Conservation (phyloP, 2,797 vertebrate genomes). For the Babyrousa celebensis region DNA sequence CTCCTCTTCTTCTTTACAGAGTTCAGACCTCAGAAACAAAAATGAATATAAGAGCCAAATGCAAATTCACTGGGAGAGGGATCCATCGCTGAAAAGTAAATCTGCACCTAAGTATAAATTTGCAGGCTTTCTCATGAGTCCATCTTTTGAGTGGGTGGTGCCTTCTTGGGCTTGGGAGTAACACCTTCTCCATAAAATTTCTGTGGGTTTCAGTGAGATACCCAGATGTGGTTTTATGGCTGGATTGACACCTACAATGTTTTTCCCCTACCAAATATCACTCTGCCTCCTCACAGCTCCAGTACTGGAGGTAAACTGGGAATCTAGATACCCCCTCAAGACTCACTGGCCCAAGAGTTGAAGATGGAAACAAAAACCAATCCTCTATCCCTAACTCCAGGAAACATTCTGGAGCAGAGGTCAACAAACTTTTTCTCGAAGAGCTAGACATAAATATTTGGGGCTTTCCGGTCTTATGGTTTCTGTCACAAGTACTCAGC, state of each 20-base stretch:
- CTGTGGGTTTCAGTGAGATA: conserved; percentile 4
- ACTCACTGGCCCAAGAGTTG: not conserved
- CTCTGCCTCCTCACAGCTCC: not conserved
- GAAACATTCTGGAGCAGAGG: not conserved
- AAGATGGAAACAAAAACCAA: not conserved
- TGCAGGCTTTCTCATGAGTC: not conserved
- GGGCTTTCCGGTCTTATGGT: not conserved
- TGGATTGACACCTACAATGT: not conserved
- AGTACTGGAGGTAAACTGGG: not conserved
- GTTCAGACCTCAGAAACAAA: conserved; percentile 25
- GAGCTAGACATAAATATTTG: not conserved
- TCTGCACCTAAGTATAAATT: not conserved
- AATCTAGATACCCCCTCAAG: not conserved
- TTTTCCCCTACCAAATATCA: not conserved
- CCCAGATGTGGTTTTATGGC: not conserved
- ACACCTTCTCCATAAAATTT: conserved; percentile 7
- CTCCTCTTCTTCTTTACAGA: not conserved
- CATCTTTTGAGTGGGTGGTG: not conserved
- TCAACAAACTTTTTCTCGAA: not conserved
- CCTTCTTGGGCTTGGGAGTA: not conserved
- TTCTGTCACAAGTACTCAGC: not conserved
- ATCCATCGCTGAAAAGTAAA: not conserved
- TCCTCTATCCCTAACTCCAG: not conserved
- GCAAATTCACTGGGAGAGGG: not conserved
- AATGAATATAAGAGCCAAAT: not conserved